Evolutionary conservation across 1,140 invertebrate genomes (phyloP).

Genomic region (Solen grandis): DNA sequence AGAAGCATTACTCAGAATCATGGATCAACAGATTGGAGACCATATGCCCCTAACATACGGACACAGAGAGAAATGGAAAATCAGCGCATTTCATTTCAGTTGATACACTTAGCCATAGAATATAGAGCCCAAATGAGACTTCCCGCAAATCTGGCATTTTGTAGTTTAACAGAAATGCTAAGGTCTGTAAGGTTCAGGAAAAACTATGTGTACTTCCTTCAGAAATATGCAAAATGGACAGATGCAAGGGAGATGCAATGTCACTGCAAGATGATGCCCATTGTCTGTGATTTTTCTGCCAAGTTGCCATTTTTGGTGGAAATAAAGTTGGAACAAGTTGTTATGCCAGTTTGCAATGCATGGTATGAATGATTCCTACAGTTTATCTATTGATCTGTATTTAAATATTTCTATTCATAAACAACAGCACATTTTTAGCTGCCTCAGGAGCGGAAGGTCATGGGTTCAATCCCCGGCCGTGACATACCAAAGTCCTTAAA

Average conservation of each 20-base stretch:
- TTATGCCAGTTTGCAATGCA: slow-evolving; percentile 21
- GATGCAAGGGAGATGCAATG: neutral
- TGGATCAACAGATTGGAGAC: neutral
- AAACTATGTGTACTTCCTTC: slow-evolving; percentile 28
- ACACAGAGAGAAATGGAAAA: neutral
- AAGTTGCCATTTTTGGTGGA: slow-evolving; percentile 20
- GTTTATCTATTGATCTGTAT: neutral
- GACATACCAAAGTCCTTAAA: no score
- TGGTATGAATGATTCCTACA: slow-evolving; percentile 16
- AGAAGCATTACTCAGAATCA: neutral
- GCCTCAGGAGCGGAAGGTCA: no score
- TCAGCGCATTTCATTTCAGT: neutral
- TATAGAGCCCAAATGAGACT: slow-evolving; percentile 2
- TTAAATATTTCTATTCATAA: neutral
- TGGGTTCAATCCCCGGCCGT: no score
- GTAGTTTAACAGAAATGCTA: slow-evolving; percentile 16
- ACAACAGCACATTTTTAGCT: neutral
- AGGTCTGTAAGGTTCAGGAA: slow-evolving; percentile 17
- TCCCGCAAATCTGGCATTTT: slow-evolving; percentile 30
- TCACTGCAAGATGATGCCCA: slow-evolving; percentile 10
- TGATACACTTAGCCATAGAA: slow-evolving; percentile 12
- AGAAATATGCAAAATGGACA: neutral
- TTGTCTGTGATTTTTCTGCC: neutral
- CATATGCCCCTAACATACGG: neutral
- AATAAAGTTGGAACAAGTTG: slow-evolving; percentile 7